Evolutionary conservation across 2,113 vertebrate species (phyloP).

Genomic region (Bubo bubo): DNA sequence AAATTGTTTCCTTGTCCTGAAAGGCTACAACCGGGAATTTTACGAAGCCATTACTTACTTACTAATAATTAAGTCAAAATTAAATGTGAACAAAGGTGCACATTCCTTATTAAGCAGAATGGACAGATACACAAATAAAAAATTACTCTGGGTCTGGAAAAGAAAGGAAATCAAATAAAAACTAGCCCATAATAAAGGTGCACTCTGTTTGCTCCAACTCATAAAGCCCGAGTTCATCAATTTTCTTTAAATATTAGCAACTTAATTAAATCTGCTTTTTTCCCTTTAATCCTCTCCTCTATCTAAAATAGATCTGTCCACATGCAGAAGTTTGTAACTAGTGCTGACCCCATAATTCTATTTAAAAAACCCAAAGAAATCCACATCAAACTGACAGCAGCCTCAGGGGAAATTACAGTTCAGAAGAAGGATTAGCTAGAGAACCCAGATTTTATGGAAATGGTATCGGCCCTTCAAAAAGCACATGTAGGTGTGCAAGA

Average conservation of each 20-base stretch:
- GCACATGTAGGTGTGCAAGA: neutral
- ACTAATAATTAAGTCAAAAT: slow-evolving; percentile 82
- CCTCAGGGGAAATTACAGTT: slow-evolving; percentile 80
- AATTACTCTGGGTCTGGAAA: slow-evolving; percentile 55
- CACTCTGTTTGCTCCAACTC: slow-evolving; percentile 61
- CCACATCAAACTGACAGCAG: slow-evolving; percentile 78
- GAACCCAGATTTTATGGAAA: slow-evolving; percentile 74
- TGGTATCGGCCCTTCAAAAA: neutral
- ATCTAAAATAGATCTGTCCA: slow-evolving; percentile 87
- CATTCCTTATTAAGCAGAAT: slow-evolving; percentile 79
- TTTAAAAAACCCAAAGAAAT: slow-evolving; percentile 78
- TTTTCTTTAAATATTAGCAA: slow-evolving; percentile 87
- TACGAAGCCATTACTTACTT: slow-evolving; percentile 73
- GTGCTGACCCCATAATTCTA: slow-evolving; percentile 84
- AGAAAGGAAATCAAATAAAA: slow-evolving; percentile 76
- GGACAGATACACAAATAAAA: slow-evolving; percentile 73
- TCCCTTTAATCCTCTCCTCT: slow-evolving; percentile 78
- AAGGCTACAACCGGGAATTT: slow-evolving; percentile 61
- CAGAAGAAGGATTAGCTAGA: slow-evolving; percentile 74
- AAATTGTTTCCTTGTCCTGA: slow-evolving; percentile 26
- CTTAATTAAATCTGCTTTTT: slow-evolving; percentile 85
- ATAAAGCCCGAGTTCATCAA: slow-evolving; percentile 80
- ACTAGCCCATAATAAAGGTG: slow-evolving; percentile 56
- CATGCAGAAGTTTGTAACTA: slow-evolving; percentile 80
- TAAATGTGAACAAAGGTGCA: slow-evolving; percentile 76